A percentile compares a stretch with the other conserved stretches of the same genome.
Conservation (phyloP, 2,113 vertebrate species). For the Loxodonta africana region DNA sequence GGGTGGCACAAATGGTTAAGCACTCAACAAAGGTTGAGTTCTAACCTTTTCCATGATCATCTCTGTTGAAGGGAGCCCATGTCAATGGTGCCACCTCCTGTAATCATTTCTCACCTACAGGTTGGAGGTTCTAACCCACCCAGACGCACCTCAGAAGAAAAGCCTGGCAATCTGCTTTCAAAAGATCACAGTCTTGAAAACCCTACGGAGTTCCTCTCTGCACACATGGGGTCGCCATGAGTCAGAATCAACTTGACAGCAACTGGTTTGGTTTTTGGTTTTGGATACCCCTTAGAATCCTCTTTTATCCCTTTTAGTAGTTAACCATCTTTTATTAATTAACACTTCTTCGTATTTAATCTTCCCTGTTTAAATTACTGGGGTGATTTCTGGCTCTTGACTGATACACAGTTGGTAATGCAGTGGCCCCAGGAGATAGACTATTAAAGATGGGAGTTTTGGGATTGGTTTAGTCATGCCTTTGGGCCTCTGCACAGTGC, state of each 20-base stretch:
- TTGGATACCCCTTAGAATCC: neutral
- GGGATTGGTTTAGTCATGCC: neutral
- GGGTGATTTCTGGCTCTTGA: neutral
- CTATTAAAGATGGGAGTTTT: neutral
- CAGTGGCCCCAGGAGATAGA: neutral
- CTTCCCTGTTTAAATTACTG: constrained; percentile 6
- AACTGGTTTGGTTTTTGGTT: too few relatives aligned
- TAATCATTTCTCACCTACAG: neutral
- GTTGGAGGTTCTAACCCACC: too few relatives aligned
- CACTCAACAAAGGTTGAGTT: too few relatives aligned
- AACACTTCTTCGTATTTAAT: neutral
- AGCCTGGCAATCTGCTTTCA: too few relatives aligned
- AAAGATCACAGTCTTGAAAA: too few relatives aligned
- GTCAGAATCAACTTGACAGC: too few relatives aligned
- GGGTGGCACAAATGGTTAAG: too few relatives aligned
- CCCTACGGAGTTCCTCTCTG: too few relatives aligned
- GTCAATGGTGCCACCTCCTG: neutral
- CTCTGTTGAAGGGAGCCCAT: neutral
- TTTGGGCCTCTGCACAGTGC: neutral
- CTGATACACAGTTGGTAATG: neutral
- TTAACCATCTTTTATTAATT: neutral
- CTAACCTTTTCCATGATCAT: neutral
- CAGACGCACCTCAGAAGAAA: too few relatives aligned
- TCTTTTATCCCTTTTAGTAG: neutral
- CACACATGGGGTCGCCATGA: too few relatives aligned